A percentile compares a stretch with the other conserved stretches of the same genome.
Evolutionary conservation across 2,888 invertebrate genomes (phyloP).

Genomic region (Cristatella mucedo): DNA sequence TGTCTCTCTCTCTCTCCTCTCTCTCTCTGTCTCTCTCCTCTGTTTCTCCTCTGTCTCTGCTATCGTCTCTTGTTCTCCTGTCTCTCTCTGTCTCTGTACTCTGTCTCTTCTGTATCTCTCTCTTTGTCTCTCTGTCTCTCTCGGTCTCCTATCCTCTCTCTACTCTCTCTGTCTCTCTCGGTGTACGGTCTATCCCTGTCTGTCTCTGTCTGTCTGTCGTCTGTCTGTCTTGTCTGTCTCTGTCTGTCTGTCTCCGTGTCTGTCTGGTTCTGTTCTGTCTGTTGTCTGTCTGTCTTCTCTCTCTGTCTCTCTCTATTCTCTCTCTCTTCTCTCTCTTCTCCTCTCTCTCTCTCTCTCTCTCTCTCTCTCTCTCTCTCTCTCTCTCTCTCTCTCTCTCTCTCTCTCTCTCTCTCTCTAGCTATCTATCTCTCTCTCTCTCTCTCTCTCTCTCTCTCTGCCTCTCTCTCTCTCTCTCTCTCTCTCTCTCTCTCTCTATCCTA

Average conservation of each 20-base stretch:
- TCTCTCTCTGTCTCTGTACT: too few species aligned
- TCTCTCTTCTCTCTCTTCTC: not conserved
- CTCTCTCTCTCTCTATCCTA: not conserved
- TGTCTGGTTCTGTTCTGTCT: not conserved
- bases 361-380: slow-evolving; percentile 1
- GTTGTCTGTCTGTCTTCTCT: not conserved
- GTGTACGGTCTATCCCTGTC: too few species aligned
- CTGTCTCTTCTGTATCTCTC: too few species aligned
- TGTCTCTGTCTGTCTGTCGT: not conserved
- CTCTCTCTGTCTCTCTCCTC: too few species aligned
- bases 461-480: slow-evolving; percentile 1
- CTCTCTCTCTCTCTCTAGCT: not conserved
- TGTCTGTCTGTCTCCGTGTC: not conserved
- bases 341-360: slow-evolving; percentile 1
- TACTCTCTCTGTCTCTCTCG: too few species aligned
- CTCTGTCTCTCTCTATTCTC: not conserved
- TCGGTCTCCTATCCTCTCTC: too few species aligned
- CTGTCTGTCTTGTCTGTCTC: not conserved
- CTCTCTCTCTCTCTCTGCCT: not conserved
- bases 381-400: slow-evolving; percentile 1
- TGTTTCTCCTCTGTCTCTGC: too few species aligned
- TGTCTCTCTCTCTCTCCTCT: too few species aligned
- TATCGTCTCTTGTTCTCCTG: too few species aligned
- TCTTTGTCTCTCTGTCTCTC: too few species aligned
- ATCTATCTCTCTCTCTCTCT: not conserved